Conservation (phyloP, 2,113 vertebrate genomes). For the Empidonax traillii region DNA sequence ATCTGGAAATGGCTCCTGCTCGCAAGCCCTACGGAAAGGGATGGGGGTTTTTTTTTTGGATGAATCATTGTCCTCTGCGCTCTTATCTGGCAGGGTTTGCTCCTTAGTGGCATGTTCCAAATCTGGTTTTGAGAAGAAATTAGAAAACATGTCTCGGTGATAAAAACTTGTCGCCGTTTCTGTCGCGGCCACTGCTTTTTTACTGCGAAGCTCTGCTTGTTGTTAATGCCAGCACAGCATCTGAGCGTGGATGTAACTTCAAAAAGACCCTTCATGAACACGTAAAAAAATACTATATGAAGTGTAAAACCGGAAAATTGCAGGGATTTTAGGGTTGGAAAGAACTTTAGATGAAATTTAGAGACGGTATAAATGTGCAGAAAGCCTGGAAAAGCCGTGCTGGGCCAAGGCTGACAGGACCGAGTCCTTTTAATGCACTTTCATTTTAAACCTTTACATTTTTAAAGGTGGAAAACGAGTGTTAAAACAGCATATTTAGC, state of each 20-base stretch:
- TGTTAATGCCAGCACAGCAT: background rate
- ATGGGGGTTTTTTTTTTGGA: background rate
- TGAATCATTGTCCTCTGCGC: background rate
- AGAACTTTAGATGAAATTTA: background rate
- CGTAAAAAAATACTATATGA: background rate
- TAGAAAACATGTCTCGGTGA: background rate
- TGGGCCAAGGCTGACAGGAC: background rate
- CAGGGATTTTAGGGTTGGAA: background rate
- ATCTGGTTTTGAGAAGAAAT: background rate
- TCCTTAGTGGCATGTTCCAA: background rate
- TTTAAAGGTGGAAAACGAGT: background rate
- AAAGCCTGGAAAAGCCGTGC: background rate
- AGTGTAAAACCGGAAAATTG: constrained; percentile 2
- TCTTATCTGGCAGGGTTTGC: background rate
- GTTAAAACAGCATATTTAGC: background rate
- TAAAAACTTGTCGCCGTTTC: background rate
- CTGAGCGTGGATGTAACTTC: background rate
- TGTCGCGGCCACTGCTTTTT: rapidly evolving
- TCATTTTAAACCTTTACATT: background rate
- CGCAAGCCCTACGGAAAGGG: background rate
- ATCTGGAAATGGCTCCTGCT: constrained; percentile 46
- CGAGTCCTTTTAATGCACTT: background rate
- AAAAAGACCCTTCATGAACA: background rate
- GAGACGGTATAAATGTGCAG: background rate
- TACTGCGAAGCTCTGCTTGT: background rate